Base-by-base conservation (phyloP, 2,888 invertebrate species). In the Caenorhabditis sp. region DNA sequence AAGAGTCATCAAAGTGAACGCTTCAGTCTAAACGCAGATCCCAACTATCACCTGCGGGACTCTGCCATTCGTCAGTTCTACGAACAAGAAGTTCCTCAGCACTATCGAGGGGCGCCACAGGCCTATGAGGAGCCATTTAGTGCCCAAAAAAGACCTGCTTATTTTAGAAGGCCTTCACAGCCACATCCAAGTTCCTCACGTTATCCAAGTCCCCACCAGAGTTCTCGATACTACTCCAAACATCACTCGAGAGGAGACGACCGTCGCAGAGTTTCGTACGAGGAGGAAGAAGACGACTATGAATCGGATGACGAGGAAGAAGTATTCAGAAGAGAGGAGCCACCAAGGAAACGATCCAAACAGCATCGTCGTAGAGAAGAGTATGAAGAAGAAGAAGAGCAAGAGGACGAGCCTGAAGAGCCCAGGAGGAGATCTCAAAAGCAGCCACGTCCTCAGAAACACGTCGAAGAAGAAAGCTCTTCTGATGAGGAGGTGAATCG, bases 21-120 rank as follows among this genome's bases (percentile, higher is more conserved):
- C 6, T 54, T 54, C 54, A 54, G 54, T 26, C 26, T 54, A 12
- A 47, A 47, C 19, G 47, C n/a, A 8, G 31, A 24, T 38, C 56
- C 63, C 26, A 54, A 70, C 35, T 51, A 61, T 49, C 49, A 35
- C 24, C n/a, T 51, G 61, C 61, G 61, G 0, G 61, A 82, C 47
- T 44, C 41, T n/a, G 68, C 77, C 28, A 38, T 76, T n/a, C 76
- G 54, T 47, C 68, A 66, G 10, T 72, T 82, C n/a, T 82, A 68
- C 26, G 73, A 74, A 22, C 44, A 73, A 41, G 68, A 61, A 12
- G 61, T 72, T 7, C 68, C 82, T 0, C 12, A 59, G 10, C 16
- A 63, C 7, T 82, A 68, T 38, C 56, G 73, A 10, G n/a, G n/a
- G n/a, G 58, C 38, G 22, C 51, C 38, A 12, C 41, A 28, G 3